Evolutionary conservation across 2,797 vertebrate species (phyloP).

Genomic region (Neopelma chrysocephalum): DNA sequence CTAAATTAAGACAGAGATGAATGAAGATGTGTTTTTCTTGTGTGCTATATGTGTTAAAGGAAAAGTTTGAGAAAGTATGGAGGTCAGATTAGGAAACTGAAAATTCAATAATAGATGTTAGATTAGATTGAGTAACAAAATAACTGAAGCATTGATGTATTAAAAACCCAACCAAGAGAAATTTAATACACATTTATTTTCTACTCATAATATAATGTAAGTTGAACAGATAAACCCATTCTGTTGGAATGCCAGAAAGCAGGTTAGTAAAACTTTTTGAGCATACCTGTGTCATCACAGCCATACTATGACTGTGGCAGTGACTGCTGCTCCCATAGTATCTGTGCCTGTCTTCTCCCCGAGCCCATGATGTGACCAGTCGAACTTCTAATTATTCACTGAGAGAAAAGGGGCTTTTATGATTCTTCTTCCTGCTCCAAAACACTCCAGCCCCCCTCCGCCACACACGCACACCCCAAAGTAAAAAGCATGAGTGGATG

Average conservation of each 20-base stretch:
- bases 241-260: not conserved
- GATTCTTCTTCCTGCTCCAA: fast-evolving
- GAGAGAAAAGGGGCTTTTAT: not conserved
- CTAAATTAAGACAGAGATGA: constrained; percentile 23
- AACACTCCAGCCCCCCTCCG: not conserved
- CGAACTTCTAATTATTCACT: not conserved
- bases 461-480: not conserved
- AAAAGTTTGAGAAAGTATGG: not conserved
- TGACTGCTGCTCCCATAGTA: not conserved
- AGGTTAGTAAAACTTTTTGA: not conserved
- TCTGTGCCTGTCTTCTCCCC: not conserved
- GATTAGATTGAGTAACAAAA: not conserved
- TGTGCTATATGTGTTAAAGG: not conserved
- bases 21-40: not conserved
- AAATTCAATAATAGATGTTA: constrained; percentile 17
- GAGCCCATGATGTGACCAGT: not conserved
- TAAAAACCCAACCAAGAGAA: not conserved
- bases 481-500: not conserved
- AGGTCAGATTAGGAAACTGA: not conserved
- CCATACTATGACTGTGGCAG: not conserved
- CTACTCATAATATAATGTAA: not conserved
- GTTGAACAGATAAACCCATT: not conserved
- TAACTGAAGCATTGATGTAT: not conserved
- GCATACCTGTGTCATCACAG: not conserved
- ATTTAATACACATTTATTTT: not conserved